Conservation (phyloP, 1,140 invertebrate species). For the Drosophila melanica region DNA sequence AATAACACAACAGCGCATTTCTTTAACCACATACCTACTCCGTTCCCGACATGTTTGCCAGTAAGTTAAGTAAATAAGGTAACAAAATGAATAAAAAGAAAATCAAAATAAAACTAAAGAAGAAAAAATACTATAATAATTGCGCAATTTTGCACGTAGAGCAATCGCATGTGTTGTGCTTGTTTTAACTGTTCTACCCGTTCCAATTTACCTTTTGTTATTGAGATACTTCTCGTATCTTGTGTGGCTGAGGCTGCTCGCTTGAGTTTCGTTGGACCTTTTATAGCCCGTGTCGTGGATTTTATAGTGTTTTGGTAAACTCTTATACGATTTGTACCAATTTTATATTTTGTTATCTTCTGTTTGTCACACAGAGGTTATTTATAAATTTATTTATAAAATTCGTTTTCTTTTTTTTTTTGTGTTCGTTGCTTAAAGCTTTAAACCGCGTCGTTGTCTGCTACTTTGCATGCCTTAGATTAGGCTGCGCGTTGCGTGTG, state of each 20-base stretch:
- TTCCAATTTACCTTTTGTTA: slow-evolving; percentile 56
- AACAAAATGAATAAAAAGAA: neutral
- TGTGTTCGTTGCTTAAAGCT: slow-evolving; percentile 62
- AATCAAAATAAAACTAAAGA: slow-evolving; percentile 1
- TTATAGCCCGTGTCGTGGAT: slow-evolving; percentile 18
- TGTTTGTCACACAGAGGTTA: slow-evolving; percentile 54
- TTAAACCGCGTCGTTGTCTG: slow-evolving; percentile 48
- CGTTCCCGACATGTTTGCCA: slow-evolving; percentile 41
- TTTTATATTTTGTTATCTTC: slow-evolving; percentile 30
- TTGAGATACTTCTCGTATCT: slow-evolving; percentile 64
- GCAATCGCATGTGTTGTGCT: neutral
- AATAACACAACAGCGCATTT: slow-evolving; percentile 59
- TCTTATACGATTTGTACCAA: slow-evolving; percentile 29
- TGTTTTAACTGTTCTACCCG: slow-evolving; percentile 1
- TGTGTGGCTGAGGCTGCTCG: slow-evolving; percentile 10
- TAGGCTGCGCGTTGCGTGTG: slow-evolving; percentile 57
- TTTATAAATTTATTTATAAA: slow-evolving; percentile 8
- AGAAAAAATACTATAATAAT: slow-evolving; percentile 41
- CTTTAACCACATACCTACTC: slow-evolving; percentile 11
- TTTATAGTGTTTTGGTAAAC: slow-evolving; percentile 9
- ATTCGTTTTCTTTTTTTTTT: slow-evolving; percentile 29
- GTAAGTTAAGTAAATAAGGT: slow-evolving; percentile 25
- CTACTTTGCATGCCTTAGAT: slow-evolving; percentile 62
- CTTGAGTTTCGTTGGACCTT: slow-evolving; percentile 17
- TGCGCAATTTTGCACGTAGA: slow-evolving; percentile 47